These are phyloP conservation scores for Drosophila affinis DNA, from an alignment of 2,888 invertebrate species.

Conservation along the genomic window DNA sequence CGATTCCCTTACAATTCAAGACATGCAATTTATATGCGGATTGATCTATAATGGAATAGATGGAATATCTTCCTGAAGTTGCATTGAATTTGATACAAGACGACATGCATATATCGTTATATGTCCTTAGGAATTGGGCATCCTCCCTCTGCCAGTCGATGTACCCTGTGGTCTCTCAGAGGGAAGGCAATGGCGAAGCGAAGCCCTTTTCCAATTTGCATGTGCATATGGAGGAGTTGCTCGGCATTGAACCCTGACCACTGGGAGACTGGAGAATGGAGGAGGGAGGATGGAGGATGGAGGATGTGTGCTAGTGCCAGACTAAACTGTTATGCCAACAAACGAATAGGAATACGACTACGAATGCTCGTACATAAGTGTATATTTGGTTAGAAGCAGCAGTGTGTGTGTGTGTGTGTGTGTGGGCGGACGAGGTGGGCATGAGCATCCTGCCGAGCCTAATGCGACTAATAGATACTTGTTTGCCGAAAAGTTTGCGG, in stretches of 20 bases:
- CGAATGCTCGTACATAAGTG: not conserved
- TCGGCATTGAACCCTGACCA: constrained; percentile 32
- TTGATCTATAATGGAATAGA: not conserved
- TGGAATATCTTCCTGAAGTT: too few relatives aligned
- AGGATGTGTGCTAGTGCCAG: not conserved
- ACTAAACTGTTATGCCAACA: not conserved
- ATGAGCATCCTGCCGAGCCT: constrained; percentile 52
- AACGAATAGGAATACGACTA: not conserved
- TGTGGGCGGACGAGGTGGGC: not conserved
- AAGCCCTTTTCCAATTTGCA: constrained; percentile 38
- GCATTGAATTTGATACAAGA: too few relatives aligned
- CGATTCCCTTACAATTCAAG: not conserved
- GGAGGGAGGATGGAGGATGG: not conserved
- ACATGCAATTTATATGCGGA: not conserved
- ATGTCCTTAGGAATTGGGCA: not conserved
- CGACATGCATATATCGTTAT: not conserved
- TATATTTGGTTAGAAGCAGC: not conserved
- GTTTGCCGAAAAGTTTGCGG: constrained; percentile 65
- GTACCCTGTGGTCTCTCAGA: not conserved
- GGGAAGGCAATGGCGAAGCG: not conserved
- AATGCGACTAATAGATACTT: constrained; percentile 74
- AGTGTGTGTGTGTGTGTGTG: too few relatives aligned
- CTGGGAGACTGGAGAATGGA: constrained; percentile 4
- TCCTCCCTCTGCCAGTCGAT: not conserved
- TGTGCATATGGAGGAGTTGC: constrained; percentile 46